These are phyloP conservation scores for Psettodes erumei DNA, from an alignment of 2,113 vertebrate species.

Conservation along the genomic window DNA sequence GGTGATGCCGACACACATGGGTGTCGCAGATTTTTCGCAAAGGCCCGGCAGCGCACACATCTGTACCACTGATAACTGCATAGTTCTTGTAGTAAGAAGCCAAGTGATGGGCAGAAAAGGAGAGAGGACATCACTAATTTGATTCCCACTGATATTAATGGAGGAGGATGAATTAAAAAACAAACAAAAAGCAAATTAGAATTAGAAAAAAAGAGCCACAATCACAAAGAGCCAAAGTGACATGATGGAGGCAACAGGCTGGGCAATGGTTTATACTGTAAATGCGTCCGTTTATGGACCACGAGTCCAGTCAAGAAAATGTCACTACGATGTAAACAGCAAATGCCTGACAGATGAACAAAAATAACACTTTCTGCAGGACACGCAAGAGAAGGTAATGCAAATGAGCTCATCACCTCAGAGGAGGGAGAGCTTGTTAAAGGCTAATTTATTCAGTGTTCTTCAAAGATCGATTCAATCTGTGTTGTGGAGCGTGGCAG, in stretches of 20 bases:
- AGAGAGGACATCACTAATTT: conserved; percentile 27
- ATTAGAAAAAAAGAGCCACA: conserved; percentile 11
- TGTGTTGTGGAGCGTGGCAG: not conserved
- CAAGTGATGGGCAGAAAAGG: not conserved
- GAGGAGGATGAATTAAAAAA: conserved; percentile 35
- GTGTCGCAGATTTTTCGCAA: not conserved
- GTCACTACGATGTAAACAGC: not conserved
- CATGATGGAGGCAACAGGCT: conserved; percentile 4
- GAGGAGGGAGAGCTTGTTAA: not conserved
- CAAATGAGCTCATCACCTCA: not conserved
- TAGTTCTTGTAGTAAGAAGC: conserved; percentile 14
- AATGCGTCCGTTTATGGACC: too few relatives aligned
- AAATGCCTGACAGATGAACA: not conserved
- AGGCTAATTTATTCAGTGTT: not conserved
- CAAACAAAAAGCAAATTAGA: not conserved
- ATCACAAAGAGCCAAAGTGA: conserved; percentile 3
- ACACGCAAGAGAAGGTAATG: not conserved
- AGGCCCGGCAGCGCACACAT: conserved; percentile 4
- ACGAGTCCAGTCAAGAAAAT: conserved; percentile 4
- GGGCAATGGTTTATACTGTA: conserved; percentile 9
- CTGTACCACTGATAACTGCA: conserved; percentile 23
- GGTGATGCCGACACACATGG: conserved; percentile 10
- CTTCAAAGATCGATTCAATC: not conserved
- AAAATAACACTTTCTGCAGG: not conserved
- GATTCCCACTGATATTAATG: conserved; percentile 36